These are phyloP conservation scores for Galeruca laticollis DNA, from an alignment of 2,888 invertebrate genomes.

Conservation along the genomic window DNA sequence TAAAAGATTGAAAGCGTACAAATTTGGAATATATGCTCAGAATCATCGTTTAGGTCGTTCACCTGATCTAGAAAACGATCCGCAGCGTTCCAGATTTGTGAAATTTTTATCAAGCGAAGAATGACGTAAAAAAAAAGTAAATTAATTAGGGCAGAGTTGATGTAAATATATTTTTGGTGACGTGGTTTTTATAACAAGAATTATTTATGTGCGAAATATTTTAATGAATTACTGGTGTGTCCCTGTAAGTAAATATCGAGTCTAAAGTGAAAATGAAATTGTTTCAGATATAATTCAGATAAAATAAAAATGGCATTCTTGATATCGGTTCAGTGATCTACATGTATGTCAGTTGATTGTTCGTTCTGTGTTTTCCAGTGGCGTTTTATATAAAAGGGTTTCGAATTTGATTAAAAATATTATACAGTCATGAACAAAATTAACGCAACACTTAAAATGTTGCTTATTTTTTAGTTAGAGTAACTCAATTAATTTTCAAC, in stretches of 20 bases:
- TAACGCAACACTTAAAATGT: too few species aligned
- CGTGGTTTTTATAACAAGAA: conserved; percentile 2
- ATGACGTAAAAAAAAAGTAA: conserved; percentile 40
- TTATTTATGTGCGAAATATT: too few species aligned
- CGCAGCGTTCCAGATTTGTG: conserved; percentile 47
- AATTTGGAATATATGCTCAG: conserved; percentile 2
- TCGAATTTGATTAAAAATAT: not conserved
- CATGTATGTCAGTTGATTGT: conserved; percentile 66
- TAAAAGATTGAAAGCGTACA: not conserved
- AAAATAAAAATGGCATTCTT: conserved; percentile 47
- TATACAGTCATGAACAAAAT: too few species aligned
- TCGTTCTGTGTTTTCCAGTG: conserved; percentile 53
- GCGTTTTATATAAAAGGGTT: not conserved
- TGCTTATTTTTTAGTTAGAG: too few species aligned
- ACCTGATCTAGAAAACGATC: conserved; percentile 47
- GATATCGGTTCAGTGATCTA: conserved; percentile 63
- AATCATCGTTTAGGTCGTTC: conserved; percentile 45
- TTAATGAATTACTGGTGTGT: too few species aligned
- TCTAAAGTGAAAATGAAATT: conserved; percentile 46
- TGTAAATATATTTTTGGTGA: conserved; percentile 17
- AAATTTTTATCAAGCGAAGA: conserved; percentile 35
- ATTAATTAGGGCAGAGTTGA: conserved; percentile 17
- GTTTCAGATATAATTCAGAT: conserved; percentile 45
- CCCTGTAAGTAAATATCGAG: too few species aligned
- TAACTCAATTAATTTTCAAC: too few species aligned